A percentile compares a stretch with the other conserved stretches of the same genome.
These are phyloP conservation scores for Odontesthes bonariensis DNA, from an alignment of 2,113 vertebrate species.

Conservation along the genomic window DNA sequence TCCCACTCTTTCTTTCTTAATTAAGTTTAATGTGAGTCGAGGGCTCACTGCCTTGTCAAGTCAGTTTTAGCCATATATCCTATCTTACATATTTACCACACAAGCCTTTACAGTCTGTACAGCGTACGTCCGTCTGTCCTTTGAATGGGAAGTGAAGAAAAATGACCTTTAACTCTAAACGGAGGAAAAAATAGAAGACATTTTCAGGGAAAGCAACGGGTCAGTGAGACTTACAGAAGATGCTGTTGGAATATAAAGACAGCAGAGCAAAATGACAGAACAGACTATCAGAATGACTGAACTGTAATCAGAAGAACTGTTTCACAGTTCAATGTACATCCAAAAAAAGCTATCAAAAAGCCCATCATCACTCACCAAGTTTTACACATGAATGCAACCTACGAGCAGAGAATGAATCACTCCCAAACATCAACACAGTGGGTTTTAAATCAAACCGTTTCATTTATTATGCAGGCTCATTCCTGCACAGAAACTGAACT, in stretches of 20 bases:
- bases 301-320: neutral
- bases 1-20: neutral
- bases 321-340: neutral
- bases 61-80: constrained; percentile 1
- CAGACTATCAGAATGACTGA: neutral
- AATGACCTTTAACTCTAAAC: too few relatives aligned
- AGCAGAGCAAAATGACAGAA: neutral
- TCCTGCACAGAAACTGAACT: too few relatives aligned
- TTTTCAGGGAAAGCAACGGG: neutral
- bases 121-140: neutral
- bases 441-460: neutral
- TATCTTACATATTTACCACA: neutral
- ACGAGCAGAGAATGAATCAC: neutral
- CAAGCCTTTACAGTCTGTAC: neutral
- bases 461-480: neutral
- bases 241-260: neutral
- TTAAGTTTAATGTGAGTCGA: neutral
- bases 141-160: neutral
- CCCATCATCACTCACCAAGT: neutral
- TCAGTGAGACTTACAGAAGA: neutral
- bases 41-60: neutral
- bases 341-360: too few relatives aligned
- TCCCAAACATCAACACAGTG: neutral
- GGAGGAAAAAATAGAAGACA: neutral
- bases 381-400: neutral